A percentile compares a stretch with the other conserved stretches of the same genome.
phyloP scores from a whole-genome alignment of 2,113 vertebrate genomes.

The Mirounga angustirostris region DNA sequence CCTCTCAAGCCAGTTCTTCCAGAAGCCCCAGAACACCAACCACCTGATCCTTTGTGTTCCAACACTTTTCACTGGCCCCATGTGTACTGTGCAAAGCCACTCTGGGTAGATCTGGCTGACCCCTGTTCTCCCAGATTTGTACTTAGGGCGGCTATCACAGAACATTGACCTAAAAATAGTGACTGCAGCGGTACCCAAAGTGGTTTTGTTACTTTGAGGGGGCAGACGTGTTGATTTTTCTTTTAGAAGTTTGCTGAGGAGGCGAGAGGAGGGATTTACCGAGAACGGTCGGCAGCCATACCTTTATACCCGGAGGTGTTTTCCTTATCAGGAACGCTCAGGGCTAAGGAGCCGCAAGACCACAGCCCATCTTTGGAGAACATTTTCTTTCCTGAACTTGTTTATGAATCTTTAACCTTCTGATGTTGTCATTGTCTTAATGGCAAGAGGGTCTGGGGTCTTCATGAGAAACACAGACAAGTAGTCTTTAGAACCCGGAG shows the following conservation, averaged over 20 bases:
- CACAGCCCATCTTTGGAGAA: not conserved
- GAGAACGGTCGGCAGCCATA: not conserved
- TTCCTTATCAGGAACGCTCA: not conserved
- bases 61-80: not conserved
- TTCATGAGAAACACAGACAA: not conserved
- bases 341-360: not conserved
- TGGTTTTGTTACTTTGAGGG: not conserved
- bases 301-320: not conserved
- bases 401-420: slow-evolving; percentile 1
- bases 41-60: not conserved
- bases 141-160: not conserved
- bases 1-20: not conserved
- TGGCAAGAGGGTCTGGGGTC: not conserved
- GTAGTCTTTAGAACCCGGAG: not conserved
- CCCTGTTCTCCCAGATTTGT: not conserved
- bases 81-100: not conserved
- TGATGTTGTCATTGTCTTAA: not conserved
- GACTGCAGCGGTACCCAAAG: not conserved
- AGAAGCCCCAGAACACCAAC: not conserved
- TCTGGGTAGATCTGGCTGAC: not conserved
- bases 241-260: not conserved
- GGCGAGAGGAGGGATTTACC: not conserved
- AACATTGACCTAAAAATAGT: not conserved
- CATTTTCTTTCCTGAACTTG: slow-evolving; percentile 4
- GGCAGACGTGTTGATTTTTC: not conserved